Base-by-base conservation (phyloP, 2,888 invertebrate species). In the Amphiduros pacificus region DNA sequence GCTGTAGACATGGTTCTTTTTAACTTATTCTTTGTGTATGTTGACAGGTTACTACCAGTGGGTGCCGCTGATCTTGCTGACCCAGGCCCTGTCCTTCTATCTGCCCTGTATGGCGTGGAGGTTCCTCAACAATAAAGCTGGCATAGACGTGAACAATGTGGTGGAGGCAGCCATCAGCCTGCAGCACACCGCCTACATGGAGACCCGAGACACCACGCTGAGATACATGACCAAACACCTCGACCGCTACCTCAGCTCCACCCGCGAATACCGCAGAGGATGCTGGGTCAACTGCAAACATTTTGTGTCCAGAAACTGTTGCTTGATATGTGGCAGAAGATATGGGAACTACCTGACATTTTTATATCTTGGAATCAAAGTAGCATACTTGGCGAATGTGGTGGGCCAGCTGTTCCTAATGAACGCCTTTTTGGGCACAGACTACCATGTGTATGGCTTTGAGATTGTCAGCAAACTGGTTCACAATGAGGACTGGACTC, bases 41-140 rank as follows among this genome's bases (percentile, higher is more conserved):
- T 80, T 82, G 68, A 82, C 85, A 53, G 81, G 81, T 60, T 82
- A 82, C 68, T 82, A 82, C 66, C 82, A 82, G 67, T 82, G 80
- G 84, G 78, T 83, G 63, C 80, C 84, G 64, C 77, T 85, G 82
- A 77, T 84, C 60, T 77, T 85, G 20, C 79, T 84, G 29, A 74
- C 82, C 32, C 84, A 85, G 70, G 84, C 84, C n/a, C 75, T 85
- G 53, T 70, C 84, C 24, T 85, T 85, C 74, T 84, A 84, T 73
- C 70, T 84, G 32, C 85, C 85, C 2, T 81, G 83, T 49, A 77
- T 84, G 51, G 65, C 84, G 26, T 85, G 85, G 85, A 73, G 84
- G 17, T 80, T 84, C 51, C 73, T 84, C 53, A 82, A 82, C 68
- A 81, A 79, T 75, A 77, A 79, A 55, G 75, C 79, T 6, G 81